Percentiles rank a stretch among this genome's conserved stretches.
phyloP scores from a whole-genome alignment of 2,113 vertebrate genomes.

The Forbesichthys papilliferus region DNA sequence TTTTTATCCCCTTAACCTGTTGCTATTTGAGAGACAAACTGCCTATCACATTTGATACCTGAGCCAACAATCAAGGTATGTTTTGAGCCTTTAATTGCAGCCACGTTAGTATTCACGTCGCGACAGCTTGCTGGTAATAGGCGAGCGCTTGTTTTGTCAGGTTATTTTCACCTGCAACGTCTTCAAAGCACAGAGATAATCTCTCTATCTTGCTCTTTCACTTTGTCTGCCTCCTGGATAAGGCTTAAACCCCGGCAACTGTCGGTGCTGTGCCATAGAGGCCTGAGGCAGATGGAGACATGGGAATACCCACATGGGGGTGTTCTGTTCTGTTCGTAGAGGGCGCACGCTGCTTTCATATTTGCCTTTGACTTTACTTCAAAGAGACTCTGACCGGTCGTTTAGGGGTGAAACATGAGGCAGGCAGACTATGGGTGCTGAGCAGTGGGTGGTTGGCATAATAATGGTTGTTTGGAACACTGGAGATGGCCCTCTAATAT shows the following conservation, averaged over 20 bases:
- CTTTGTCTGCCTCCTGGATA: constrained; percentile 40
- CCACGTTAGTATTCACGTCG: constrained; percentile 46
- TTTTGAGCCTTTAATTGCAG: constrained; percentile 36
- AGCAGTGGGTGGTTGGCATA: constrained; percentile 1
- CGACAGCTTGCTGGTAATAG: constrained; percentile 10
- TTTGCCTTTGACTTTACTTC: constrained; percentile 63
- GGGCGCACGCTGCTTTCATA: constrained; percentile 55
- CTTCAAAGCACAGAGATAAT: constrained; percentile 57
- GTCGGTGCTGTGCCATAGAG: constrained; percentile 28
- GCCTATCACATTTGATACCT: constrained; percentile 33
- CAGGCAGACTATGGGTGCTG: neutral
- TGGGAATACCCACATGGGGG: constrained; percentile 56
- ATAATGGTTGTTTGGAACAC: neutral
- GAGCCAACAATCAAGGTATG: constrained; percentile 17
- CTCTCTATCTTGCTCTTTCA: neutral
- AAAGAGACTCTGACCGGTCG: constrained; percentile 51
- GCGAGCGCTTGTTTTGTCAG: constrained; percentile 39
- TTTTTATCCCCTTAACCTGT: no score
- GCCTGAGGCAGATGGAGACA: constrained; percentile 44
- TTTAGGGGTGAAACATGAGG: constrained; percentile 30
- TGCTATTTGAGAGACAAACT: neutral
- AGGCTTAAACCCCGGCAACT: constrained; percentile 9
- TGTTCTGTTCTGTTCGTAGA: constrained; percentile 31
- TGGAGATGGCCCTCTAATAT: neutral
- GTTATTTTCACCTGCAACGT: constrained; percentile 43